These are phyloP conservation scores for Urosaurus nigricauda DNA, from an alignment of 2,797 vertebrate species.

Conservation along the genomic window DNA sequence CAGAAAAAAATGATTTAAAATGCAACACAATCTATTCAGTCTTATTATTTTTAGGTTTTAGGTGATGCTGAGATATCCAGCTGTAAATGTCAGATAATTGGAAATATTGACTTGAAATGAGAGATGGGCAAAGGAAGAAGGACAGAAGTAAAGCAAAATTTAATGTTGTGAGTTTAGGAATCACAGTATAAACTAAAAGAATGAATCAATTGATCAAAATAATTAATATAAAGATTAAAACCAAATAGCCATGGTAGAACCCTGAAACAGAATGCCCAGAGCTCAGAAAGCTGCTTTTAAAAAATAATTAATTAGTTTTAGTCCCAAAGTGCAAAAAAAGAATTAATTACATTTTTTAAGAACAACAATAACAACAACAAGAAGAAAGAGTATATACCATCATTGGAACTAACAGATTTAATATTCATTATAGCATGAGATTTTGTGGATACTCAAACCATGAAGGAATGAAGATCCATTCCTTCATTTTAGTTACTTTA, in stretches of 20 bases:
- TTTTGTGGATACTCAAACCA: no score
- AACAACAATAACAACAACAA: no score
- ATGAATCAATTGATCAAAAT: background rate
- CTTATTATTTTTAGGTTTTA: slow-evolving; percentile 7
- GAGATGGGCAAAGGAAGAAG: background rate
- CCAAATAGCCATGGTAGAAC: background rate
- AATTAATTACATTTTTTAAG: no score
- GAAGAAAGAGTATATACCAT: no score
- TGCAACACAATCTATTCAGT: slow-evolving; percentile 2
- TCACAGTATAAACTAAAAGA: background rate
- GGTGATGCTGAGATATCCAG: background rate
- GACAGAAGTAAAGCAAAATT: background rate
- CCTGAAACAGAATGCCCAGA: background rate
- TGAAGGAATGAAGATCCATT: no score
- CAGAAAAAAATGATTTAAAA: slow-evolving; percentile 27
- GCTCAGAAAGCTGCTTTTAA: background rate
- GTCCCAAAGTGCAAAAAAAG: background rate
- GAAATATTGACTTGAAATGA: background rate
- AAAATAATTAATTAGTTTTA: background rate
- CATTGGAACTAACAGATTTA: no score
- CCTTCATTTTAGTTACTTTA: no score
- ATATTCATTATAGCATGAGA: no score
- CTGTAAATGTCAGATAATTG: background rate
- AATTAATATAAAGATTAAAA: background rate
- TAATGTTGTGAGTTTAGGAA: background rate